Conservation (phyloP, 2,888 invertebrate species). For the Agrilus biguttatus region DNA sequence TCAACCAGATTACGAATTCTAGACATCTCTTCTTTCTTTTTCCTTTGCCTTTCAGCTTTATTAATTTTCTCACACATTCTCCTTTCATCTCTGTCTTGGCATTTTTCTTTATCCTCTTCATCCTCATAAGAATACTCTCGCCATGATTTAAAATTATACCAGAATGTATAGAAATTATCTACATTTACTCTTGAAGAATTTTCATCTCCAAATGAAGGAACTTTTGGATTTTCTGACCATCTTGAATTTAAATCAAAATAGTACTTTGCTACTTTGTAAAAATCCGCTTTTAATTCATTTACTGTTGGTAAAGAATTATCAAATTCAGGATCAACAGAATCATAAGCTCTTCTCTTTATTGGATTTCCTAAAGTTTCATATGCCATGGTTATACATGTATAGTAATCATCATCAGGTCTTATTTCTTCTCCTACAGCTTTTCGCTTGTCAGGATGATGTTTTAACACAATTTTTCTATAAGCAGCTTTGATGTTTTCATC, state of each 20-base stretch:
- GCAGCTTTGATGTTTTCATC: conserved; percentile 90
- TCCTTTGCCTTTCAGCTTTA: conserved; percentile 77
- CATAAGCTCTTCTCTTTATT: conserved; percentile 75
- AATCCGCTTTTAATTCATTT: conserved; percentile 64
- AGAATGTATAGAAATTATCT: conserved; percentile 90
- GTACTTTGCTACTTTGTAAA: conserved; percentile 52
- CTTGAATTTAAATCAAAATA: conserved; percentile 67
- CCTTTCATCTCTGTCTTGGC: conserved; percentile 90
- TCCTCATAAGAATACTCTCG: conserved; percentile 97
- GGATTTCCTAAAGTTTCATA: conserved; percentile 81
- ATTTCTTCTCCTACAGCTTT: conserved; percentile 81
- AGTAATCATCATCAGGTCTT: conserved; percentile 87
- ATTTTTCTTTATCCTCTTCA: conserved; percentile 97
- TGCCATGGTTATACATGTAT: conserved; percentile 96
- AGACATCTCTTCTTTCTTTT: conserved; percentile 94
- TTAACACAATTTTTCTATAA: conserved; percentile 78
- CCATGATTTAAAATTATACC: conserved; percentile 99
- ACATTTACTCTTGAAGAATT: conserved; percentile 70
- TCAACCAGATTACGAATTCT: conserved; percentile 85
- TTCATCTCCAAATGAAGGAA: conserved; percentile 67
- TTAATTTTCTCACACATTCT: conserved; percentile 97
- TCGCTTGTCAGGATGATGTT: conserved; percentile 97
- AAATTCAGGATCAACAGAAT: conserved; percentile 92
- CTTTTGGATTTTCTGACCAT: conserved; percentile 82
- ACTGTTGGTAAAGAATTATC: conserved; percentile 74